Evolutionary conservation across 2,797 vertebrate genomes (phyloP), one percentile per base, ranked within the genome.

Genomic region (Callimico goeldii): DNA sequence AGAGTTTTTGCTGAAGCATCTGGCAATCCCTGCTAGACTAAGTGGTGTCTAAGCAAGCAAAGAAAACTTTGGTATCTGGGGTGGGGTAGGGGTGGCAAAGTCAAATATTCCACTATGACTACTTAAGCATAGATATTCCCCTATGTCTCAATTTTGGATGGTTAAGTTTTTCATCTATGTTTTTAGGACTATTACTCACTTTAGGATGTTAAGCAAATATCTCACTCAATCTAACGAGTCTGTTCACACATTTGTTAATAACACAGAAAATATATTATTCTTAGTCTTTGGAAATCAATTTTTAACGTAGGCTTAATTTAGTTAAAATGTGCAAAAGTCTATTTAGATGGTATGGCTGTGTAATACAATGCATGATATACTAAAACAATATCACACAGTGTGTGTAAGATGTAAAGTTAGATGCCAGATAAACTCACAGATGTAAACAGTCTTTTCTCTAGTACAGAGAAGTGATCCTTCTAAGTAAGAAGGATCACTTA

Each of bases 351-450:
- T 61, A 77, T 55, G 57, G 14, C n/a, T 91, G 28, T 94, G 57
- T 92, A 76, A 93, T 1, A 0, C 73, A 97, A 95, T 77, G 26
- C 76, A 96, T 80, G 80, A 88, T 76, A 57, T 22, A 36, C 64
- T 97, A 7, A 30, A 96, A 95, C 22, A 96, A 97, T 55, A 95
- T 24, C 81, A 95, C 33, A 70, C 80, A 79, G 93, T 86, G 58
- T 61, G 87, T 92, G 64, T 93, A 97, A 92, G 55, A 72, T 77
- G 26, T 83, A 80, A 91, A 97, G 86, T 93, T 91, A 97, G 70
- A 94, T 72, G 50, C 90, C 94, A 91, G 64, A 41, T 96, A 96
- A 97, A 97, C 90, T 67, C 80, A 46, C 15, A 97, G 57, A 75
- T n/a, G 36, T 95, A 84, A 95, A 95, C 81, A 73, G 41, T 96